These are phyloP conservation scores for Mystacides longicornis DNA, from an alignment of 2,888 invertebrate genomes.

Conservation along the genomic window DNA sequence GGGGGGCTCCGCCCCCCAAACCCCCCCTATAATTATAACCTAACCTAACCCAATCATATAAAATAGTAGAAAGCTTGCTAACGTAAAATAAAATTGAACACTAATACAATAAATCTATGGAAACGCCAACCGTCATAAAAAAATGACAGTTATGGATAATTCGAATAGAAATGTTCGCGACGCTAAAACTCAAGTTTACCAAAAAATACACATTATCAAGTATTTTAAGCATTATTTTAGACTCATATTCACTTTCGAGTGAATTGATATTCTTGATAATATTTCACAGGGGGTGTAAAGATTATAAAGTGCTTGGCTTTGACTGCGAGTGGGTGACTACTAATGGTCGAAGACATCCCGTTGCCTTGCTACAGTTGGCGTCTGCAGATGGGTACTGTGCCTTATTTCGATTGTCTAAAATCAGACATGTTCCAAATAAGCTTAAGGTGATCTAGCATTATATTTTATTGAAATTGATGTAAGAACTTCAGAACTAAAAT, in stretches of 20 bases:
- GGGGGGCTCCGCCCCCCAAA: too few relatives aligned
- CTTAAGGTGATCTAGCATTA: conserved; percentile 53
- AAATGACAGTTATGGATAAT: too few relatives aligned
- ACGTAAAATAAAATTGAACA: not conserved
- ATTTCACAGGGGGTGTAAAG: conserved; percentile 10
- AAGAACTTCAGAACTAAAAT: too few relatives aligned
- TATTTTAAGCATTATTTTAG: not conserved
- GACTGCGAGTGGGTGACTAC: conserved; percentile 76
- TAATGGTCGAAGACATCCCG: conserved; percentile 50
- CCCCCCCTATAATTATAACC: too few relatives aligned
- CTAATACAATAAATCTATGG: too few relatives aligned
- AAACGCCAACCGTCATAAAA: too few relatives aligned
- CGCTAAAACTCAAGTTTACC: too few relatives aligned
- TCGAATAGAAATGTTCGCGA: too few relatives aligned
- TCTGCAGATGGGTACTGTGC: conserved; percentile 62
- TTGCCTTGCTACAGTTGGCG: conserved; percentile 67
- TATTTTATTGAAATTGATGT: too few relatives aligned
- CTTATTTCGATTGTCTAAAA: conserved; percentile 56
- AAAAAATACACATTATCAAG: conserved; percentile 2
- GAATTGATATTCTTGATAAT: not conserved
- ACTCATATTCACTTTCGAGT: not conserved
- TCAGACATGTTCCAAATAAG: conserved; percentile 53
- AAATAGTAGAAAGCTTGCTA: too few relatives aligned
- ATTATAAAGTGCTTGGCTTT: conserved; percentile 56
- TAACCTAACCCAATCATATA: too few relatives aligned